Evolutionary conservation across 2,888 invertebrate species (phyloP).

Genomic region (Papilio demoleus): DNA sequence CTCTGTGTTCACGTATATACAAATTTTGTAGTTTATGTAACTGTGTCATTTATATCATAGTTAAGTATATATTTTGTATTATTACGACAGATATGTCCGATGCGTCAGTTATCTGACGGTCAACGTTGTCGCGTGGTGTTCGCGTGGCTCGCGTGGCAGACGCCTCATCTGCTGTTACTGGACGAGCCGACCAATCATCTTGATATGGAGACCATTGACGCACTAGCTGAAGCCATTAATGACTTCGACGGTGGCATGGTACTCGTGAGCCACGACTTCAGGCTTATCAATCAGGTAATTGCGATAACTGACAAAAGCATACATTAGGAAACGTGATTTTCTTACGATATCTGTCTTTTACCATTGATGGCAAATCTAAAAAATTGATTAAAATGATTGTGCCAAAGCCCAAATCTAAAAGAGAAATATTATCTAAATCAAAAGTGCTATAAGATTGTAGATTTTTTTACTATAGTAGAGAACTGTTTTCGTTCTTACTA

Average conservation of each 20-base stretch:
- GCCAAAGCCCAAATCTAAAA: no score
- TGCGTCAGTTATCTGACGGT: conserved; percentile 97
- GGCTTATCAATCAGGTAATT: conserved; percentile 97
- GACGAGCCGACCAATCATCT: conserved; percentile 96
- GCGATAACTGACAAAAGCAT: no score
- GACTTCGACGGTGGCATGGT: conserved; percentile 99
- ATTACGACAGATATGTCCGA: conserved; percentile 90
- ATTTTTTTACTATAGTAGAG: no score
- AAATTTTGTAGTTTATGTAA: no score
- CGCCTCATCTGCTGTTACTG: conserved; percentile 94
- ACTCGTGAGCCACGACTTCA: conserved; percentile 99
- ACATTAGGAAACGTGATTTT: no score
- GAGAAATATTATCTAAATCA: no score
- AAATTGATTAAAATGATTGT: no score
- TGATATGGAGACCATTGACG: conserved; percentile 99
- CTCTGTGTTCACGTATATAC: no score
- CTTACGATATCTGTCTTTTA: no score
- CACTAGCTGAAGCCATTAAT: conserved; percentile 98
- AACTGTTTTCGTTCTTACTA: no score
- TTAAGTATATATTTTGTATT: neutral
- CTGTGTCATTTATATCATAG: neutral
- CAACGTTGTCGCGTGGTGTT: conserved; percentile 99
- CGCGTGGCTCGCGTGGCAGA: conserved; percentile 99
- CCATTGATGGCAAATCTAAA: no score
- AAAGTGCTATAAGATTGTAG: no score